Evolutionary conservation across 30 jellyfish, hydroid and myxozoan species (phyloP).

Genomic region (Aurelia sp.): DNA sequence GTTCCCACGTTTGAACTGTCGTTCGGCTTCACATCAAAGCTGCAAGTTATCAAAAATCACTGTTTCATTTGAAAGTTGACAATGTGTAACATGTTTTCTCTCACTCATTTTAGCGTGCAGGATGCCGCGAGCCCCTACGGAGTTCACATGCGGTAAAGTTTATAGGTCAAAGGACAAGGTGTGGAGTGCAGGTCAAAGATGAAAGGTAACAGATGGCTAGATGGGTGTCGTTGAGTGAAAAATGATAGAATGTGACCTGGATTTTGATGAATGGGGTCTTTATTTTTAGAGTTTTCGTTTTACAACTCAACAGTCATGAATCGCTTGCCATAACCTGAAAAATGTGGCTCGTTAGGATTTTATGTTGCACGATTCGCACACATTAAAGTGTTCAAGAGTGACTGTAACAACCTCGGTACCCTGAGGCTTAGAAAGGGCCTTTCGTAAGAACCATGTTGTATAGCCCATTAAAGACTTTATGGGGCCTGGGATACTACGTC

Average conservation of each 20-base stretch:
- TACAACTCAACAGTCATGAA: background rate
- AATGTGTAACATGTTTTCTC: slow-evolving; percentile 24
- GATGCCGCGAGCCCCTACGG: slow-evolving; percentile 67
- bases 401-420: too few relatives aligned
- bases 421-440: too few relatives aligned
- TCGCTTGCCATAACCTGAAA: too few relatives aligned
- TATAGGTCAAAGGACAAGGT: slow-evolving; percentile 81
- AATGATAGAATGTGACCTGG: slow-evolving; percentile 17
- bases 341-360: too few relatives aligned
- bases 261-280: slow-evolving; percentile 34
- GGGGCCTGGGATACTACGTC: too few relatives aligned
- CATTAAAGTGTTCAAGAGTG: too few relatives aligned
- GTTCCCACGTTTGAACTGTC: slow-evolving; percentile 48
- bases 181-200: slow-evolving; percentile 64
- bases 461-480: too few relatives aligned
- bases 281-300: slow-evolving; percentile 20
- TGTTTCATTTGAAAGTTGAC: slow-evolving; percentile 34
- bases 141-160: slow-evolving; percentile 50
- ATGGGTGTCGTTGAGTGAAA: slow-evolving; percentile 49
- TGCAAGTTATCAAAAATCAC: slow-evolving; percentile 43
- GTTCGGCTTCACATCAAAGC: slow-evolving; percentile 31
- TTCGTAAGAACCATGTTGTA: too few relatives aligned
- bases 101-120: slow-evolving; percentile 56
- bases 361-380: too few relatives aligned
- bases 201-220: slow-evolving; percentile 52